A percentile compares a stretch with the other conserved stretches of the same genome.
These are phyloP conservation scores for Spisula solida DNA, from an alignment of 2,888 invertebrate species.

Conservation along the genomic window DNA sequence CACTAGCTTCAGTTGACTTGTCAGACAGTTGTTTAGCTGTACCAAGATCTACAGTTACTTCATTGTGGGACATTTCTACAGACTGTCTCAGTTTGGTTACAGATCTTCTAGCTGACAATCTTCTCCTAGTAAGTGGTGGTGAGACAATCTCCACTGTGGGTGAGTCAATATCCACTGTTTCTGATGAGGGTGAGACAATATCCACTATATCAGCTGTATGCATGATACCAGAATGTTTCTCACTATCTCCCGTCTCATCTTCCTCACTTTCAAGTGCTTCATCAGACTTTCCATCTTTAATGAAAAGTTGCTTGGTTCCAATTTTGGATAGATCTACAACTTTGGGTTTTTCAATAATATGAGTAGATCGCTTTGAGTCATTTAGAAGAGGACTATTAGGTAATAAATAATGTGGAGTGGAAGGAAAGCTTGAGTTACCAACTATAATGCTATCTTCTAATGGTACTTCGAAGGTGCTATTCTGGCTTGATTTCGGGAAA, in stretches of 20 bases:
- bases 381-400: conserved; percentile 78
- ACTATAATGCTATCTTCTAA: conserved; percentile 35
- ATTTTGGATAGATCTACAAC: conserved; percentile 63
- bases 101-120: conserved; percentile 53
- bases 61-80: not conserved
- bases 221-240: not conserved
- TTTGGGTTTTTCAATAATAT: conserved; percentile 75
- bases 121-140: conserved; percentile 53
- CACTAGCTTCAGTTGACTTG: not conserved
- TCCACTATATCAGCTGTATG: not conserved
- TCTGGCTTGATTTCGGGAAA: conserved; percentile 38
- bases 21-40: not conserved
- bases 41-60: not conserved
- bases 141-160: conserved; percentile 7
- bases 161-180: too few species aligned
- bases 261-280: not conserved
- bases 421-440: conserved; percentile 67
- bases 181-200: not conserved
- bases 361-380: conserved; percentile 79
- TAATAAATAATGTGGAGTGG: conserved; percentile 75
- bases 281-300: not conserved
- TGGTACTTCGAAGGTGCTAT: conserved; percentile 67
- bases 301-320: conserved; percentile 69
- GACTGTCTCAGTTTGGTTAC: not conserved
- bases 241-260: not conserved